Evolutionary conservation across 2,888 invertebrate species (phyloP).

Genomic region (Acronicta alni): DNA sequence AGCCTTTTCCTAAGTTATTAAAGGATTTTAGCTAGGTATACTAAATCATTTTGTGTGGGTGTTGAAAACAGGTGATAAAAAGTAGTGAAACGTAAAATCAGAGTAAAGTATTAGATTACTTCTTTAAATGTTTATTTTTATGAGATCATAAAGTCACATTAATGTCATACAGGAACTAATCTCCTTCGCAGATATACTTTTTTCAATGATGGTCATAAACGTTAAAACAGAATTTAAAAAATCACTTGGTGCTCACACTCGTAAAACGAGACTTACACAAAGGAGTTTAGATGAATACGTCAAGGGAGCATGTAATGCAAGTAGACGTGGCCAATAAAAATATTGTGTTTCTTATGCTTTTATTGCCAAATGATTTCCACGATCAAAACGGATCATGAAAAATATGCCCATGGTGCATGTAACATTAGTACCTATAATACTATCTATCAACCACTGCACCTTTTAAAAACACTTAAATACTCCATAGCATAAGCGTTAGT

Average conservation of each 20-base stretch:
- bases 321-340: conserved; percentile 53
- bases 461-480: no score
- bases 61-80: no score
- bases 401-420: conserved; percentile 26
- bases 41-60: no score
- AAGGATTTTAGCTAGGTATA: no score
- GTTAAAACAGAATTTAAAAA: conserved; percentile 46
- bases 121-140: conserved; percentile 35
- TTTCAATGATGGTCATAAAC: conserved; percentile 42
- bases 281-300: conserved; percentile 52
- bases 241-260: conserved; percentile 47
- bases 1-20: no score
- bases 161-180: conserved; percentile 28
- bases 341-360: conserved; percentile 54
- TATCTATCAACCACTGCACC: no score
- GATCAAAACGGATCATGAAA: conserved; percentile 15
- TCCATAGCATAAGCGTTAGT: no score
- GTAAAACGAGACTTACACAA: conserved; percentile 45
- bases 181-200: conserved; percentile 20
- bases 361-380: conserved; percentile 45
- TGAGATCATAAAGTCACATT: conserved; percentile 28
- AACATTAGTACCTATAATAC: neutral
- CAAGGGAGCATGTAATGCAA: conserved; percentile 57
- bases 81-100: no score
- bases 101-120: neutral